phyloP scores from a whole-genome alignment of 2,888 invertebrate species.

The Aphelenchoides bicaudatus region DNA sequence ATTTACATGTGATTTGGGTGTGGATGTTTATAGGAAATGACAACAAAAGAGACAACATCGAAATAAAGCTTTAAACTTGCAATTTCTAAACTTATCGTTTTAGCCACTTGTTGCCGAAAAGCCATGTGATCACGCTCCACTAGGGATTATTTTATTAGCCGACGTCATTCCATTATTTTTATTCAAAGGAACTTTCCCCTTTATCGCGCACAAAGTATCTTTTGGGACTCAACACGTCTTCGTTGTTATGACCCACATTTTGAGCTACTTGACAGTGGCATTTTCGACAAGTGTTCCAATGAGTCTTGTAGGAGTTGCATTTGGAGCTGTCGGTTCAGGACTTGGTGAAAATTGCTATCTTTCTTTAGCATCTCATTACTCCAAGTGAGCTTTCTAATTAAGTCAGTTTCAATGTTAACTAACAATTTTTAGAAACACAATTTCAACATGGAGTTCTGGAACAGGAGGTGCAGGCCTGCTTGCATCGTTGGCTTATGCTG shows the following conservation, averaged over 20 bases:
- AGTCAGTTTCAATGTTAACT: conserved; percentile 79
- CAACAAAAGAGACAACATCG: background rate
- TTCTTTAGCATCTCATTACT: conserved; percentile 71
- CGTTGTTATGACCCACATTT: conserved; percentile 44
- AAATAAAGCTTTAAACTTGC: background rate
- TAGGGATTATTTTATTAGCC: background rate
- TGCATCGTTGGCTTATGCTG: conserved; percentile 68
- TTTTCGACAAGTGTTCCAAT: conserved; percentile 41
- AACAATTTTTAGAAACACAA: conserved; percentile 68
- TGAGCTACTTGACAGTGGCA: conserved; percentile 54
- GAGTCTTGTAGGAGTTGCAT: conserved; percentile 66
- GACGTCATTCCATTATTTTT: conserved; percentile 4
- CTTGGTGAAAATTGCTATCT: conserved; percentile 73
- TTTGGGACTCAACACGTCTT: conserved; percentile 44
- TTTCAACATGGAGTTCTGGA: conserved; percentile 31
- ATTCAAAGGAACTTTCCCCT: background rate
- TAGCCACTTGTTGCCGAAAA: background rate
- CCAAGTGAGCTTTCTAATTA: conserved; percentile 73
- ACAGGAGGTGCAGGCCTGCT: conserved; percentile 70
- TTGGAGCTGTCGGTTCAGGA: conserved; percentile 74
- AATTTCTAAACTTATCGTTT: no score
- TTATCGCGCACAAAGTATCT: conserved; percentile 5
- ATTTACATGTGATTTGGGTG: no score
- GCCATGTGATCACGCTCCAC: conserved; percentile 2
- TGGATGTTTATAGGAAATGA: background rate